Evolutionary conservation across 2,113 vertebrate genomes (phyloP).

Genomic region (Narcine bancroftii): DNA sequence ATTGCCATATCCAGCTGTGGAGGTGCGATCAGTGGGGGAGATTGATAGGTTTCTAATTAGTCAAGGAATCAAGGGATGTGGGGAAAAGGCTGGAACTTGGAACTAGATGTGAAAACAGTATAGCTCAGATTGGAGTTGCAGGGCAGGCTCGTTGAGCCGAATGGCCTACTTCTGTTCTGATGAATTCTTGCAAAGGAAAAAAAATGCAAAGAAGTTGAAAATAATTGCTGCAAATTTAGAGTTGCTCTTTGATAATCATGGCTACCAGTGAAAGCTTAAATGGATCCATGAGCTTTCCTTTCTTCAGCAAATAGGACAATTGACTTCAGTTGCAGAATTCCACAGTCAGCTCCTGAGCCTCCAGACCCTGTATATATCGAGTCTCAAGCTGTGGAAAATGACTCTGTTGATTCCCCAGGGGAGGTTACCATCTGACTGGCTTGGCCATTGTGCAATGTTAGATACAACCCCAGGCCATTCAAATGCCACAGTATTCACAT

Average conservation of each 20-base stretch:
- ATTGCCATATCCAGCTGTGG: too few species aligned
- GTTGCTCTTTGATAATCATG: neutral
- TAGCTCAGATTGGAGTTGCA: too few species aligned
- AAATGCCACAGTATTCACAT: conserved; percentile 31
- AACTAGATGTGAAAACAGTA: too few species aligned
- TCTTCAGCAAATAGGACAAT: conserved; percentile 23
- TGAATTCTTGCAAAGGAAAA: neutral
- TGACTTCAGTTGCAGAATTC: conserved; percentile 23
- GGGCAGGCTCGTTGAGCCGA: too few species aligned
- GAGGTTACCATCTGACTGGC: conserved; percentile 28
- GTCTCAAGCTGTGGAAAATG: conserved; percentile 24
- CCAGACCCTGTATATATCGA: conserved; percentile 33
- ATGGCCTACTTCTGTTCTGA: too few species aligned
- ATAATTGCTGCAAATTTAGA: neutral
- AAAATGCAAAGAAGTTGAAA: too few species aligned
- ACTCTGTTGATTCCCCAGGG: conserved; percentile 32
- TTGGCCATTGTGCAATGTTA: conserved; percentile 43
- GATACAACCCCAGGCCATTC: conserved; percentile 40
- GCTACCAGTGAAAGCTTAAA: conserved; percentile 21
- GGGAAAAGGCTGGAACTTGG: too few species aligned
- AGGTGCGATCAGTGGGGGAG: too few species aligned
- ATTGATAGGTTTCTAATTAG: too few species aligned
- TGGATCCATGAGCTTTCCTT: neutral
- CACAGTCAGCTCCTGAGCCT: conserved; percentile 17
- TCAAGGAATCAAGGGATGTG: too few species aligned